Evolutionary conservation across 2,113 vertebrate species (phyloP), one percentile per base, ranked within the genome.

Genomic region (Steatornis caripensis): DNA sequence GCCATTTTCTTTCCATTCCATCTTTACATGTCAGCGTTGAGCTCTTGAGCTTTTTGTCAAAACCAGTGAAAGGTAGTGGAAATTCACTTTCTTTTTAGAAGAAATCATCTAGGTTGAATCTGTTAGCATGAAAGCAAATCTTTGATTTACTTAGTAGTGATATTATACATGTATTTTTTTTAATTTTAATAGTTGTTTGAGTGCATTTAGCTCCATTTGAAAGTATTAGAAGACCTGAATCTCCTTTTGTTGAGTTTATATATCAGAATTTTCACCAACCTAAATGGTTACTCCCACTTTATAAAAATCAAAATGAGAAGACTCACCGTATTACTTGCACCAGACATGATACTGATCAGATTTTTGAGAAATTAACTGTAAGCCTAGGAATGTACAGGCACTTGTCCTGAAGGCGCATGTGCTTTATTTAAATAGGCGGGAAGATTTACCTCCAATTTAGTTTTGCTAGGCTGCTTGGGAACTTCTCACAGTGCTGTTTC

Each of bases 391-490:
- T 24, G 7, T 62, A 75, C 6, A 64, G 66, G 83, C 32, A 88
- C 45, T 91, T 93, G 71, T 94, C 78, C 65, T 65, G 46, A 95
- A 74, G 82, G 60, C 71, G 39, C 32, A 26, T 36, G 9, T 60
- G 11, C 77, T 83, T 95, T 94, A 53, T 84, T 89, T 86, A 93
- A 90, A 76, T 87, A 80, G 32, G 32, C 18, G 51, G 66, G 54
- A 74, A 92, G 21, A 81, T 80, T 66, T 94, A 87, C 57, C 53
- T 87, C 54, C 43, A 58, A 64, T 68, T 95, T 95, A 32, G 53
- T 92, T 95, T 94, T 96, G 41, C 80, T 90, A 36, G 76, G 54
- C 81, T 96, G 53, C 84, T 93, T 93, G 84, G n/a, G 72, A 93
- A 32, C 70, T 46, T 64, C 5, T 36, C 55, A 60, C 21, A 82